Conservation (phyloP, 2,888 invertebrate genomes). For the Oxycera nigricornis region DNA sequence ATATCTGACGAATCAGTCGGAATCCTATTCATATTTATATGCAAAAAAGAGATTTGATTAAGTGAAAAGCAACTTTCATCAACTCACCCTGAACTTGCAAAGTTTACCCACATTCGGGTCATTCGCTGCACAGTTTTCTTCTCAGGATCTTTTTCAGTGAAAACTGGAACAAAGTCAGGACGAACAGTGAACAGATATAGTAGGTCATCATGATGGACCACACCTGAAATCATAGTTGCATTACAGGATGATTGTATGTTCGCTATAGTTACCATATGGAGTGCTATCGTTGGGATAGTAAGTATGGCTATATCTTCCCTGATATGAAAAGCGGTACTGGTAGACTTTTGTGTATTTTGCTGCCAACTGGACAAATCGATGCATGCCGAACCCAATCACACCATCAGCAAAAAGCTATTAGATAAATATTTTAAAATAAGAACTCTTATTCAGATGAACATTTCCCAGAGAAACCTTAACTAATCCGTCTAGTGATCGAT, state of each 20-base stretch:
- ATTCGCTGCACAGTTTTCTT: conserved; percentile 59
- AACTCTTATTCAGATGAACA: not conserved
- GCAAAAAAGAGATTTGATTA: not conserved
- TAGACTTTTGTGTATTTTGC: conserved; percentile 66
- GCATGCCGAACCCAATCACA: conserved; percentile 66
- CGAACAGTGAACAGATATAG: conserved; percentile 62
- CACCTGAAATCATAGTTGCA: conserved; percentile 55
- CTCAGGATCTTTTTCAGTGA: conserved; percentile 60
- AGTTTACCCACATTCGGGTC: conserved; percentile 62
- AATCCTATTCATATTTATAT: conserved; percentile 52
- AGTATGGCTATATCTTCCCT: conserved; percentile 68
- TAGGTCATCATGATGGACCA: conserved; percentile 63
- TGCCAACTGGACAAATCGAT: conserved; percentile 68
- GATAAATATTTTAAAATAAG: not conserved
- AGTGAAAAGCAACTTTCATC: conserved; percentile 19
- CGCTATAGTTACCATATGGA: conserved; percentile 62
- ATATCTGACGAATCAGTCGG: conserved; percentile 59
- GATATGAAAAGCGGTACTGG: conserved; percentile 68
- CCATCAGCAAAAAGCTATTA: conserved; percentile 69
- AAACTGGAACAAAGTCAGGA: conserved; percentile 58
- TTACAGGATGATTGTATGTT: not conserved
- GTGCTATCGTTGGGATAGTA: conserved; percentile 63
- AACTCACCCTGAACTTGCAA: conserved; percentile 56
- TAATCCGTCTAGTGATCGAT: conserved; percentile 54
- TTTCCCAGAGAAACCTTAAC: conserved; percentile 49